A percentile compares a stretch with the other conserved stretches of the same genome.
Evolutionary conservation across 2,888 invertebrate species (phyloP).

Genomic region (Acanthococcus lagerstroemiae): DNA sequence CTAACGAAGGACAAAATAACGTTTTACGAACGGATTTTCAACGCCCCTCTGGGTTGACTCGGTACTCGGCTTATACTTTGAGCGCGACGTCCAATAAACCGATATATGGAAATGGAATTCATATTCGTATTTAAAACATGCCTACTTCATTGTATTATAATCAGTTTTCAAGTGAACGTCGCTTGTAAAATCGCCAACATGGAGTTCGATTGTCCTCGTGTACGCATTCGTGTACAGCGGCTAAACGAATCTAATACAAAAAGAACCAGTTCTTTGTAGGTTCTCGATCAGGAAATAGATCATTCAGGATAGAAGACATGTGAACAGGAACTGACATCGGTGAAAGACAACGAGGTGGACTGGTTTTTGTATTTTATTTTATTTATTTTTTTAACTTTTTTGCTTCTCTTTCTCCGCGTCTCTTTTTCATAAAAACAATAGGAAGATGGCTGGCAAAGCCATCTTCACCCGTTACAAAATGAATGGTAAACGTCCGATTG

Average conservation of each 20-base stretch:
- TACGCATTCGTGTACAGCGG: constrained; percentile 7
- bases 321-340: constrained; percentile 28
- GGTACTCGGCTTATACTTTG: too few relatives aligned
- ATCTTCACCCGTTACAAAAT: constrained; percentile 28
- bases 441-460: constrained; percentile 27
- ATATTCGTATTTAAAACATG: constrained; percentile 17
- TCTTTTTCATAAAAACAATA: constrained; percentile 17
- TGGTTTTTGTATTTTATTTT: constrained; percentile 9
- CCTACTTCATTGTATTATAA: constrained; percentile 25
- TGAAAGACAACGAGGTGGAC: constrained; percentile 28
- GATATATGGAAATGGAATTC: constrained; percentile 26
- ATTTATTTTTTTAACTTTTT: background rate
- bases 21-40: background rate
- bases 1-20: background rate
- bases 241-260: constrained; percentile 19
- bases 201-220: constrained; percentile 24
- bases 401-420: background rate
- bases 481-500: too few relatives aligned
- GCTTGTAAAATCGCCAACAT: constrained; percentile 21
- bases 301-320: constrained; percentile 28
- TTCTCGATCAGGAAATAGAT: constrained; percentile 28
- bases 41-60: too few relatives aligned
- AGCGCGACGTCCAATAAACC: too few relatives aligned
- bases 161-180: constrained; percentile 5
- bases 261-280: constrained; percentile 28